Conservation (phyloP, 2,888 invertebrate species). For the Neria commutata region DNA sequence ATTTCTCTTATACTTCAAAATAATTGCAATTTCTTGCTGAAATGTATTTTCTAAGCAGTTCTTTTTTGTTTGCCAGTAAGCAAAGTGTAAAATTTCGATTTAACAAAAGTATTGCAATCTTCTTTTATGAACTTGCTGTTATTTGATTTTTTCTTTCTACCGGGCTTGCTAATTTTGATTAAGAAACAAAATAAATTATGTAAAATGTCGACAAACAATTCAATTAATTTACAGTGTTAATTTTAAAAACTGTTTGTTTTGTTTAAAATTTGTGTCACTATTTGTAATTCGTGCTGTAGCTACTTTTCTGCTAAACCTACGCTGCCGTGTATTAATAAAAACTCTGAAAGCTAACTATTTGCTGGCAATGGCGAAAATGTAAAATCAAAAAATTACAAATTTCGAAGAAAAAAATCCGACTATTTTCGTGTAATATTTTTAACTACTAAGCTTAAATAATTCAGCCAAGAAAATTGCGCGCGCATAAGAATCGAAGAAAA, state of each 20-base stretch:
- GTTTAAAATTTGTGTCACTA: conserved; percentile 19
- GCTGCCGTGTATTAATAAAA: conserved; percentile 22
- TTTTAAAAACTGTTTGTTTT: conserved; percentile 15
- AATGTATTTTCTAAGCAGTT: too few species aligned
- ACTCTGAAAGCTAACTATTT: not conserved
- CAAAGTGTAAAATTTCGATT: not conserved
- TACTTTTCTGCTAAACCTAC: conserved; percentile 16
- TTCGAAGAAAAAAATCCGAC: too few species aligned
- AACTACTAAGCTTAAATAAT: too few species aligned
- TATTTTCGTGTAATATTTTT: too few species aligned
- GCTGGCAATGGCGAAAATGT: too few species aligned
- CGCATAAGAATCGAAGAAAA: too few species aligned
- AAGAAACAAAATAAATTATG: not conserved
- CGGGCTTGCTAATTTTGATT: conserved; percentile 12
- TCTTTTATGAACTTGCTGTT: not conserved
- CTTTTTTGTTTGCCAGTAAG: conserved; percentile 22
- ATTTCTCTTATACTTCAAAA: too few species aligned
- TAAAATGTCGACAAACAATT: conserved; percentile 10
- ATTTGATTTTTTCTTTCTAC: conserved; percentile 18
- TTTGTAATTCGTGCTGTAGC: conserved; percentile 30
- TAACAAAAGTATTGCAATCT: conserved; percentile 2
- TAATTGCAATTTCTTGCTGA: conserved; percentile 1
- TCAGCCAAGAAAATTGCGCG: too few species aligned
- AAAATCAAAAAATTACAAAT: too few species aligned
- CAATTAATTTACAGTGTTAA: conserved; percentile 25